Conservation (phyloP, 2,888 invertebrate species). For the Coelopa pilipes region DNA sequence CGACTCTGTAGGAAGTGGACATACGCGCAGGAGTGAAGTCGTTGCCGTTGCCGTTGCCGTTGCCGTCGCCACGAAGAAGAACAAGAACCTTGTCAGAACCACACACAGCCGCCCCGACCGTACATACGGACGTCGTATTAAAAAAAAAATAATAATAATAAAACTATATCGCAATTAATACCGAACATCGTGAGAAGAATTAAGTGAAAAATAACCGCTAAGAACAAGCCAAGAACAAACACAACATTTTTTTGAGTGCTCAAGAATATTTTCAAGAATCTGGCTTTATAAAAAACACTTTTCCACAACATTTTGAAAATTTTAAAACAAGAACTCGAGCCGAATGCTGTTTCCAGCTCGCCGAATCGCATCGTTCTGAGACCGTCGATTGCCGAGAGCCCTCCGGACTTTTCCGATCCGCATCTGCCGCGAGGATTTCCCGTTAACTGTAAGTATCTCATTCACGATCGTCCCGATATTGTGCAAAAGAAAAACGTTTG, state of each 20-base stretch:
- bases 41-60: constrained; percentile 23
- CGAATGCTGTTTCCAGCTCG: neutral
- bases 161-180: constrained; percentile 28
- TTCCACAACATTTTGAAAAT: constrained; percentile 1
- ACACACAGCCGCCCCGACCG: neutral
- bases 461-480: neutral
- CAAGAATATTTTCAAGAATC: constrained; percentile 5
- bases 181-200: neutral
- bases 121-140: neutral
- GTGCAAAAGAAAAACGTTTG: neutral
- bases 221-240: neutral
- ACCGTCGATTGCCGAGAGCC: too few species aligned
- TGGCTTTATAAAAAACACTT: neutral
- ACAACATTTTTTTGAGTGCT: neutral
- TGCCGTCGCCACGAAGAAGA: neutral
- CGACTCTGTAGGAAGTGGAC: constrained; percentile 61
- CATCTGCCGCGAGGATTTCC: neutral
- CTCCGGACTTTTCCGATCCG: neutral
- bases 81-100: constrained; percentile 10
- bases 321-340: neutral
- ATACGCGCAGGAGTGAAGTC: constrained; percentile 44
- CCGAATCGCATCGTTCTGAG: neutral
- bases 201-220: constrained; percentile 7
- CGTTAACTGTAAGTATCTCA: constrained; percentile 23
- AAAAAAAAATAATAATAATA: constrained; percentile 9